These are phyloP conservation scores for Oasisia sp. DNA, from an alignment of 2,888 invertebrate genomes.

Conservation along the genomic window DNA sequence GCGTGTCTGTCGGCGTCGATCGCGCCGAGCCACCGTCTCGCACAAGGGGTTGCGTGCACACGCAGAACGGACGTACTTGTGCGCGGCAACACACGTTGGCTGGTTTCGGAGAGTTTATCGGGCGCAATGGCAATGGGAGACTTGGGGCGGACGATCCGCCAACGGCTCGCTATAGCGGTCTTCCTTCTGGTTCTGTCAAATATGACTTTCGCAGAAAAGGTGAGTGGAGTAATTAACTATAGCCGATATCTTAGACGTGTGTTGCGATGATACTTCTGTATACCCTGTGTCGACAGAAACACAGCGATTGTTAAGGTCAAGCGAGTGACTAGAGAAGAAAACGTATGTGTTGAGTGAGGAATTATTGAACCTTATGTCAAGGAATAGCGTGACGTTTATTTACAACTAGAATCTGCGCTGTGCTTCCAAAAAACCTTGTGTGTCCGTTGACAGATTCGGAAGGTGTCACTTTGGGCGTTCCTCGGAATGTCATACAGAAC, in stretches of 20 bases:
- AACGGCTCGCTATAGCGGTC: not conserved
- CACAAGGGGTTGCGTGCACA: not conserved
- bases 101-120: not conserved
- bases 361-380: not conserved
- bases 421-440: no score
- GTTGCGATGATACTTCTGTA: no score
- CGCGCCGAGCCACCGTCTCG: not conserved
- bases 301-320: not conserved
- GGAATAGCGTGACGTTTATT: not conserved
- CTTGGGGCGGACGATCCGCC: not conserved
- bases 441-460: no score
- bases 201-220: not conserved
- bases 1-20: not conserved
- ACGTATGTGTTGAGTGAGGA: not conserved
- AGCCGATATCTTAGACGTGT: not conserved
- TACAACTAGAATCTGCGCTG: not conserved
- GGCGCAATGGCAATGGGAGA: not conserved
- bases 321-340: not conserved
- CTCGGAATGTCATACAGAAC: no score
- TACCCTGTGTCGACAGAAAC: not conserved
- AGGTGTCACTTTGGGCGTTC: no score
- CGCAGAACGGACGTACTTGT: not conserved
- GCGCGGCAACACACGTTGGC: not conserved
- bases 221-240: not conserved
- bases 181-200: not conserved